Evolutionary conservation across 2,113 vertebrate genomes (phyloP), one percentile per base, ranked within the genome.

Genomic region (Entelurus aequoreus): DNA sequence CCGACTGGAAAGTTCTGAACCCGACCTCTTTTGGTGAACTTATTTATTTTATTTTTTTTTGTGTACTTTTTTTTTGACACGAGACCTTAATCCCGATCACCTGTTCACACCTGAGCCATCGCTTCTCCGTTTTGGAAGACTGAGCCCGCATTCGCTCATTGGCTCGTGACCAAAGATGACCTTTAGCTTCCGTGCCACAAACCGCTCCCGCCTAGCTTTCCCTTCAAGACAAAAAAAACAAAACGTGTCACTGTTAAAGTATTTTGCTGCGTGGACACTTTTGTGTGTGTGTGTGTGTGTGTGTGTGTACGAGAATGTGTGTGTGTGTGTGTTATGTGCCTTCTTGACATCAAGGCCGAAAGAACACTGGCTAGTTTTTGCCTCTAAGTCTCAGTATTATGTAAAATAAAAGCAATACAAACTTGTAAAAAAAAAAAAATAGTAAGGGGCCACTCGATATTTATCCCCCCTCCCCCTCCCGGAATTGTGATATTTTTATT

Each of bases 91-190:
- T 28, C 28, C 28, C 2, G 28, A 28, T 28, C 8, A 10, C 70
- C 50, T 65, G 57, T 79, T 78, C 55, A 57, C 63, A 74, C 70
- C 70, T 69, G 71, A 82, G 75, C 80, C 76, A 65, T 70, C 66
- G 21, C 67, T 62, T 52, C 49, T 60, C 47, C 61, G 9, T 48
- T 52, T 62, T 51, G 60, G 68, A 76, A 73, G 72, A 68, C 70
- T 47, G 51, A 59, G 64, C 59, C 54, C 68, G 70, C 38, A 76
- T 50, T 19, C 65, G 53, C 75, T 65, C 58, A 65, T 72, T 72
- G 66, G 71, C 74, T 78, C 70, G 12, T 75, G 75, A 91, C 90
- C 90, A 90, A 91, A 91, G 90, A 90, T 86, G 83, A 83, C 86
- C 78, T 53, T 54, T 28, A 5, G 42, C 71, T 54, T 49, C 58